Percentiles rank a stretch among this genome's conserved stretches.
These are phyloP conservation scores for Acanthosepion esculentum DNA, from an alignment of 2,888 invertebrate species.

Conservation along the genomic window DNA sequence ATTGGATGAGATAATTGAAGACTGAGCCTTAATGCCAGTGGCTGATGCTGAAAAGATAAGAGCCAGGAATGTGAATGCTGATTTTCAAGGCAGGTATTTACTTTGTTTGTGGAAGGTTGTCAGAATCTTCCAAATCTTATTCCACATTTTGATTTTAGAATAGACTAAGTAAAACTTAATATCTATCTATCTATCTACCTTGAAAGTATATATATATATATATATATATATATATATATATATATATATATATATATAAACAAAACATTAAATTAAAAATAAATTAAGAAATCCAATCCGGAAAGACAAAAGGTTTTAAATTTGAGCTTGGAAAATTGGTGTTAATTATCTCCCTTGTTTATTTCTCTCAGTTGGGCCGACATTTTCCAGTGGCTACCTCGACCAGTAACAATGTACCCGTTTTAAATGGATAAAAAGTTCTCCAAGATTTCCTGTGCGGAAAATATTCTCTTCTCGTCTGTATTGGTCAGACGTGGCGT, in stretches of 20 bases:
- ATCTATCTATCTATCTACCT: background rate
- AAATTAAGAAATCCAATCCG: background rate
- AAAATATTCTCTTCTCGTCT: background rate
- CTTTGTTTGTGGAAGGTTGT: no score
- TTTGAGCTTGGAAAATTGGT: background rate
- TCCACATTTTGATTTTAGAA: no score
- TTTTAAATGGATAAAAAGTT: background rate
- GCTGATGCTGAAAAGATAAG: no score
- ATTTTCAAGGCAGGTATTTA: no score
- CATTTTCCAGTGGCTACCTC: background rate
- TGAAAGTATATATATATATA: background rate
- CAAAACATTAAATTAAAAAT: background rate
- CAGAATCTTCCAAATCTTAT: no score
- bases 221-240: background rate
- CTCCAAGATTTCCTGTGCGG: background rate
- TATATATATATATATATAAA: background rate
- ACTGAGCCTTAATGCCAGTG: no score
- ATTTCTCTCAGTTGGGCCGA: background rate
- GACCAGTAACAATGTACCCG: background rate
- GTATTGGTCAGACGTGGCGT: background rate
- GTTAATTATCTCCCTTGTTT: conserved; percentile 33
- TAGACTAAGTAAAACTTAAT: no score
- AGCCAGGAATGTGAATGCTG: no score
- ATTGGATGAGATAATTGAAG: no score
- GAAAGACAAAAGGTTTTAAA: background rate